Base-by-base conservation (phyloP, 2,113 vertebrate genomes). In the Vireo altiloquus region DNA sequence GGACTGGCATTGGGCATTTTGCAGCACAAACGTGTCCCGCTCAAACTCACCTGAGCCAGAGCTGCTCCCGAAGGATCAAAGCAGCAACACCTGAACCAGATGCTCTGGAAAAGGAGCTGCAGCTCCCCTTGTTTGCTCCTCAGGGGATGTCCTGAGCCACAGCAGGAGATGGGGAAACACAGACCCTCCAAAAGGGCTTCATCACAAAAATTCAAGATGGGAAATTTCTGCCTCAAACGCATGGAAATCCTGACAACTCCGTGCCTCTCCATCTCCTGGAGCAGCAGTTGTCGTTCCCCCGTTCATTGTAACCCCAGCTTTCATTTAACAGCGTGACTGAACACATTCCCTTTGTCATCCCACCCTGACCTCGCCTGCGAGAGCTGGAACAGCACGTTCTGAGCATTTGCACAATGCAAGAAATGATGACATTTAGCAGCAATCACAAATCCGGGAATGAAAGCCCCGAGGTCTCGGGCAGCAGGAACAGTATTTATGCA, bases 341-440 rank as follows among this genome's bases (percentile, higher is more conserved):
- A 82, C 94, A 52, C n/a, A 47, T 39, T 74, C 49, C 50, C 96
- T 84, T 71, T 92, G 76, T 84, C 90, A 82, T 72, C 82, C 82
- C 44, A 23, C 9, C 80, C 78, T 61, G 91, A 60, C 94, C 94
- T 91, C 69, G 87, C 88, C 94, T 94, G 40, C 82, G 94, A 74
- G 50, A 79, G 94, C 15, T 28, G 40, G 94, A 92, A 69, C 68
- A 50, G 15, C 89, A 49, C 47, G 47, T n/a, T 22, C 80, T 25
- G 85, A 75, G 59, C 42, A 6, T 35, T 31, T 70, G 56, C 87
- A 89, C 90, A 59, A 53, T 64, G 72, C 85, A 61, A 56, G 78
- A 25, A 90, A 75, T 6, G 46, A 50, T 75, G 93, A 69, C 95
- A 87, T 91, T 95, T 69, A 65, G 31, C 97, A 87, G 94, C 88